Evolutionary conservation across 2,797 vertebrate genomes (phyloP).

Genomic region (Cynopterus sphinx): DNA sequence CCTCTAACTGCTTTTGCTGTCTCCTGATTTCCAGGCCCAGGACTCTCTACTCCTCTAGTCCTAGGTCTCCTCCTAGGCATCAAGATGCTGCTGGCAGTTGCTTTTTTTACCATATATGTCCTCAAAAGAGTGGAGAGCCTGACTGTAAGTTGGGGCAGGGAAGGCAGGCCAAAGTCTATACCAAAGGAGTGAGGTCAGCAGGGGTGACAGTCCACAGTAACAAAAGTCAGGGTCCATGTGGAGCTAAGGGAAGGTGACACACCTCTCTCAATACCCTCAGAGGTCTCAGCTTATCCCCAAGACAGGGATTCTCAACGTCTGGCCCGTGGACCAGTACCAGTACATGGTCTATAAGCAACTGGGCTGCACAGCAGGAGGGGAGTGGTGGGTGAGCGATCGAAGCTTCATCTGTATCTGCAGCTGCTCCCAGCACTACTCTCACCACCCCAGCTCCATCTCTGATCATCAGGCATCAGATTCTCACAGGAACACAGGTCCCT

Average conservation of each 20-base stretch:
- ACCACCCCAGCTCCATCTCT: no score
- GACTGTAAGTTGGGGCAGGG: neutral
- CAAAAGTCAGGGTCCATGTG: rapidly evolving
- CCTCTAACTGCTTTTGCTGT: neutral
- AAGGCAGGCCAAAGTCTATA: neutral
- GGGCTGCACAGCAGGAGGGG: no score
- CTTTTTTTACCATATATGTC: neutral
- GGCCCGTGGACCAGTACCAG: no score
- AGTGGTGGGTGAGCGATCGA: no score
- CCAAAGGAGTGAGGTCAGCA: neutral
- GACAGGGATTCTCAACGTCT: neutral
- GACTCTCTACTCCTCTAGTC: rapidly evolving
- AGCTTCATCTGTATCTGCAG: no score
- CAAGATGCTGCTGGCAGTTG: neutral
- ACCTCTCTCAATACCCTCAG: neutral
- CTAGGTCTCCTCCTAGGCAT: neutral
- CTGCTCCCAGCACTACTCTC: no score
- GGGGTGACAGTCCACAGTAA: rapidly evolving
- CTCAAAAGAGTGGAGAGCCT: neutral
- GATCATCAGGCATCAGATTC: no score
- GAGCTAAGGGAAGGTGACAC: neutral
- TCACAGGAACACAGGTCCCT: no score
- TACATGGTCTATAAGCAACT: no score
- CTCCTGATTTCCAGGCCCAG: neutral
- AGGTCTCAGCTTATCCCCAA: neutral